These are phyloP conservation scores for Nomada lathburiana DNA, from an alignment of 2,888 invertebrate species.

Conservation along the genomic window DNA sequence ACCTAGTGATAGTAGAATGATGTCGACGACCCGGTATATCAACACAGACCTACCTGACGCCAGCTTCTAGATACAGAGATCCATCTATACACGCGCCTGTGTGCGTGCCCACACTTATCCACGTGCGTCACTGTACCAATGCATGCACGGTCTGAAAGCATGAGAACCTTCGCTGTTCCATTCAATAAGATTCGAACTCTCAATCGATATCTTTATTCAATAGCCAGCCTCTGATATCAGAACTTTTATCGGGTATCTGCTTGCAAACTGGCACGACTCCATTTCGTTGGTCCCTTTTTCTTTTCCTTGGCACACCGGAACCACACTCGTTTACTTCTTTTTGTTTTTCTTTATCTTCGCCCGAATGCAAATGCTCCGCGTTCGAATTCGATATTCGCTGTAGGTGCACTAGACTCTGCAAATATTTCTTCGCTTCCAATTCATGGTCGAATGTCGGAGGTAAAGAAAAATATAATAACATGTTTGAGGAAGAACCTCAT, in stretches of 20 bases:
- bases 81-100: neutral
- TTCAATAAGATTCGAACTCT: conserved; percentile 21
- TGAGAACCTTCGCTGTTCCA: conserved; percentile 23
- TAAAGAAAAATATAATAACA: too few species aligned
- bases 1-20: conserved; percentile 66
- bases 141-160: neutral
- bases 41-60: conserved; percentile 72
- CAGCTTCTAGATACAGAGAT: conserved; percentile 61
- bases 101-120: neutral
- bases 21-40: conserved; percentile 72
- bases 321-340: neutral
- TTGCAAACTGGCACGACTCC: conserved; percentile 19
- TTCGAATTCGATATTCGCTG: neutral
- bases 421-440: neutral
- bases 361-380: conserved; percentile 24
- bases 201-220: conserved; percentile 46
- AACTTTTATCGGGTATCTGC: conserved; percentile 30
- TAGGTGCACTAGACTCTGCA: neutral
- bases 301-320: neutral
- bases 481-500: too few species aligned
- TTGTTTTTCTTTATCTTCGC: conserved; percentile 11
- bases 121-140: neutral
- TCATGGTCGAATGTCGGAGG: neutral
- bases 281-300: neutral
- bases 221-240: conserved; percentile 16